These are phyloP conservation scores for Amblyjoppa proteus DNA, from an alignment of 2,888 invertebrate genomes.

Conservation along the genomic window DNA sequence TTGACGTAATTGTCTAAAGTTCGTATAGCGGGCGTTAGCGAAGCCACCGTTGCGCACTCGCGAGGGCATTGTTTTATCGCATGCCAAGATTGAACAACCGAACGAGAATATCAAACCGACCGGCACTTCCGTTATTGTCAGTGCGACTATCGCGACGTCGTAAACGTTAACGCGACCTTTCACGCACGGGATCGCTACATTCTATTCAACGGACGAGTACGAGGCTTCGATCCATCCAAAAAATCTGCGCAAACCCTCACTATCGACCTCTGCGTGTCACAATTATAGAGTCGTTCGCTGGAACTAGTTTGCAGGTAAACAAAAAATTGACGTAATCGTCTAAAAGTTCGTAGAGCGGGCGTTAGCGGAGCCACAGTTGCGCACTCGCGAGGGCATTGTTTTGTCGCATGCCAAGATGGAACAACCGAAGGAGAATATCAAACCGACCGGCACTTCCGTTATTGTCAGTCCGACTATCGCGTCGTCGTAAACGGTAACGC, in stretches of 20 bases:
- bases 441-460: conserved; percentile 14
- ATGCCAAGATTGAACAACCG: background rate
- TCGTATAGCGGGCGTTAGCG: conserved; percentile 26
- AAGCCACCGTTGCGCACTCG: background rate
- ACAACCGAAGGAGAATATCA: conserved; percentile 22
- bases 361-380: background rate
- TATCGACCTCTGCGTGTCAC: no score
- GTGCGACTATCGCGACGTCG: background rate
- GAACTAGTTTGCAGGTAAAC: background rate
- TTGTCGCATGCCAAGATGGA: conserved; percentile 1
- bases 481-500: background rate
- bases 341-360: conserved; percentile 37
- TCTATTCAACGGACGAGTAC: background rate
- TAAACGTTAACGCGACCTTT: background rate
- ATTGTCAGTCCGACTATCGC: background rate
- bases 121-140: conserved; percentile 8
- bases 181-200: no score
- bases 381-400: conserved; percentile 38
- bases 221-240: no score
- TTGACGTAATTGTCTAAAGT: conserved; percentile 57
- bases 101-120: conserved; percentile 34
- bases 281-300: no score
- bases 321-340: conserved; percentile 58
- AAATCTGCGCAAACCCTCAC: no score
- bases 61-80: conserved; percentile 36